These are phyloP conservation scores for Apodemia duryi DNA, from an alignment of 2,888 invertebrate genomes.

Conservation along the genomic window DNA sequence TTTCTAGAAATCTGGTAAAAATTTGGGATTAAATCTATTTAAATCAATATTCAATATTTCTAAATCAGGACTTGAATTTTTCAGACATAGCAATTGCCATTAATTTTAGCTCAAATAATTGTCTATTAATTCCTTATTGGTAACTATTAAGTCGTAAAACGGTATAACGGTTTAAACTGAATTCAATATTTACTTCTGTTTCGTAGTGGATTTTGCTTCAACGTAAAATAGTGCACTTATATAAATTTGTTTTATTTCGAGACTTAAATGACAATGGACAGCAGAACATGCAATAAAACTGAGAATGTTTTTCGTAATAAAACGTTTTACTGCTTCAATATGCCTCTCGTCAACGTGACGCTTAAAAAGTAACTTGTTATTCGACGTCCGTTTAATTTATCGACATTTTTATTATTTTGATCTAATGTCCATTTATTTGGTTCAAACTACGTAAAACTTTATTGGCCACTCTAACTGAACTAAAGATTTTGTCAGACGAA, in stretches of 20 bases:
- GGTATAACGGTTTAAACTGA: background rate
- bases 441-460: conserved; percentile 28
- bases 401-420: conserved; percentile 60
- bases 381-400: conserved; percentile 63
- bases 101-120: too few relatives aligned
- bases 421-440: conserved; percentile 55
- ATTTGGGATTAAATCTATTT: too few relatives aligned
- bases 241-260: conserved; percentile 1
- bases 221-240: conserved; percentile 8
- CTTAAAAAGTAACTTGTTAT: conserved; percentile 59
- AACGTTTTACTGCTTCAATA: conserved; percentile 65
- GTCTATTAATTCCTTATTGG: background rate
- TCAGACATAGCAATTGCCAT: too few relatives aligned
- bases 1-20: too few relatives aligned
- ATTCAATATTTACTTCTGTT: conserved; percentile 15
- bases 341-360: conserved; percentile 58
- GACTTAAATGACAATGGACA: conserved; percentile 13
- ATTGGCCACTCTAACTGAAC: conserved; percentile 2
- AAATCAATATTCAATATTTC: too few relatives aligned
- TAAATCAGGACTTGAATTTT: too few relatives aligned
- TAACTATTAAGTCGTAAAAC: background rate
- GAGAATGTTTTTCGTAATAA: conserved; percentile 62
- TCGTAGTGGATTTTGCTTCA: background rate
- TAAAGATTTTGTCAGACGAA: background rate
- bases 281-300: conserved; percentile 41